Conservation (phyloP, 2,797 vertebrate species). For the Margarornis squamiger region DNA sequence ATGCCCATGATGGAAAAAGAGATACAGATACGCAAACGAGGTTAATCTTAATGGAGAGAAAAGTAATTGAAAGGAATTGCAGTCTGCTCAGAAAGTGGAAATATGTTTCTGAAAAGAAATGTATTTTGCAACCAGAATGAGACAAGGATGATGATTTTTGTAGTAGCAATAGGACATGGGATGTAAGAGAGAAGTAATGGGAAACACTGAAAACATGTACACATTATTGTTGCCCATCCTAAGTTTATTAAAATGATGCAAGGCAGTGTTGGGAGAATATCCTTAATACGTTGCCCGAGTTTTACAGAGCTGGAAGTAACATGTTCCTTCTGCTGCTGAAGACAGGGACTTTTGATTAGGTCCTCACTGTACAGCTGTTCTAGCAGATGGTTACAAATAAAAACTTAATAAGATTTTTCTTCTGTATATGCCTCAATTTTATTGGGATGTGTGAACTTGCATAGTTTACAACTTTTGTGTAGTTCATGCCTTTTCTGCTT, state of each 20-base stretch:
- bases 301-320: neutral
- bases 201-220: neutral
- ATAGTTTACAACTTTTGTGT: neutral
- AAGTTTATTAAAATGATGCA: neutral
- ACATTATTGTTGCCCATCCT: neutral
- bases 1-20: neutral
- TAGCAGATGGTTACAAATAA: neutral
- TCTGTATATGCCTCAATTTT: neutral
- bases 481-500: neutral
- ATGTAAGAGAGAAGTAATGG: neutral
- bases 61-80: neutral
- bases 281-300: neutral
- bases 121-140: neutral
- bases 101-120: neutral
- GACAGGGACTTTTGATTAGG: neutral
- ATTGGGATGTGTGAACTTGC: neutral
- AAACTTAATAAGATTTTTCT: neutral
- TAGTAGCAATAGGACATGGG: neutral
- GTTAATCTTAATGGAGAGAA: neutral
- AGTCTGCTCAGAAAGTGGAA: neutral
- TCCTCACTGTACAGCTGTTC: neutral
- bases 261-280: neutral
- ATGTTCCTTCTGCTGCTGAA: neutral
- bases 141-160: neutral
- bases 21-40: neutral